Evolutionary conservation across 2,888 invertebrate species (phyloP), one percentile per base, ranked within the genome.

Genomic region (Brenthis hecate): DNA sequence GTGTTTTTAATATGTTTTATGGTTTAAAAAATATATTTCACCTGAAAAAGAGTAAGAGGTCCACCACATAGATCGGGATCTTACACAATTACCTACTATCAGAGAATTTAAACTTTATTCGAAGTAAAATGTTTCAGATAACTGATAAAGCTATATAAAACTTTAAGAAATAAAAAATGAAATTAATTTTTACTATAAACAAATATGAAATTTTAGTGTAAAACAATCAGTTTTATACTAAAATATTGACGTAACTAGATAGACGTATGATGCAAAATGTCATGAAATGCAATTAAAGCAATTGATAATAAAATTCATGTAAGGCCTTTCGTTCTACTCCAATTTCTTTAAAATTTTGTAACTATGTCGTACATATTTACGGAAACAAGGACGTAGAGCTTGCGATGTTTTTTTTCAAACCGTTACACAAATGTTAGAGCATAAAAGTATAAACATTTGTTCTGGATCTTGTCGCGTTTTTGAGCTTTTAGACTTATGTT

Each of bases 311-410:
- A 19, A 28, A 50, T 62, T 62, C 61, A 62, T 56, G 28, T 66
- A 56, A 50, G 50, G 36, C 61, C 56, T 67, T 67, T 67, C 67
- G 67, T 67, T 67, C 61, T 67, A 67, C 67, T 67, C 67, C 51
- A 62, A 56, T 67, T 67, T 67, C 48, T 43, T 67, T 56, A 6
- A 48, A 19, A 53, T 56, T 64, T 68, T 65, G 57, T 54, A 64
- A 64, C 58, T 3, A n/a, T 36, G 4, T 32, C 32, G 16, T 53
- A 55, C 19, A 43, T 56, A 47, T 53, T 53, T 56, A 63, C 32
- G 16, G 23, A 13, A 23, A n/a, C 43, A 19, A 19, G 19, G 48
- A 19, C 36, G 13, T 47, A 19, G 5, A 16, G 23, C 23, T 58
- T 23, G 2, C 47, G 47, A 58, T 23, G 23, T 48, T 19, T 19